Base-by-base conservation (phyloP, 2,888 invertebrate species). In the Erebia ligea region DNA sequence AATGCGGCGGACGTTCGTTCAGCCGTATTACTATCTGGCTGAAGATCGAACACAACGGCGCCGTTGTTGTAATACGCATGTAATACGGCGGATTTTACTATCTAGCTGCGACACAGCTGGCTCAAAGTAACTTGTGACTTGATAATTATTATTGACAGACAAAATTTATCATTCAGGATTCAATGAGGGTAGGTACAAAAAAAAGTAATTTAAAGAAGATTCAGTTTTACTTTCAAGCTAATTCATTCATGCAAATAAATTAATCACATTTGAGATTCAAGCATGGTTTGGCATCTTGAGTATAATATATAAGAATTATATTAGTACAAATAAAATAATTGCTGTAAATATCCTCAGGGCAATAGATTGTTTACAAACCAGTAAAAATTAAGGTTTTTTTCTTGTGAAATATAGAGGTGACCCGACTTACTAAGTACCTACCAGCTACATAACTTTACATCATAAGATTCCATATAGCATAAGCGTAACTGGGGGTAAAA, bases 141-240 rank as follows among this genome's bases (percentile, higher is more conserved):
- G 34, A 34, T 34, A 34, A 34, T 34, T 34, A 34, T 21, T 21
- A 21, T 34, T 34, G 6, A 34, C 34, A 34, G 34, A 6, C 34
- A 34, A 34, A 34, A 48, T 6, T 52, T 9, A 54, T 54, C 25
- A 2, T 5, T 59, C 40, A 10, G 17, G 5, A 40, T 42, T 59
- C 17, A 40, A 11, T 42, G 10, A 17, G 13, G 34, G 10, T 25
- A 40, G 15, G 17, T 54, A 58, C 74, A 79, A 76, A 77, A 73
- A 80, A 80, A 80, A 71, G 73, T 73, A 76, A 80, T 80, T 81
- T 81, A 82, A 83, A 81, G 86, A 91, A 88, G 85, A 89, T 91
- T 88, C 91, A 90, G 86, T 88, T 90, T 90, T 91, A 89, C 83
- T 89, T 79, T 82, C 79, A 92, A 92, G 92, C 92, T 84, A 85